Evolutionary conservation across 2,113 vertebrate genomes (phyloP).

Genomic region (Micromys minutus): DNA sequence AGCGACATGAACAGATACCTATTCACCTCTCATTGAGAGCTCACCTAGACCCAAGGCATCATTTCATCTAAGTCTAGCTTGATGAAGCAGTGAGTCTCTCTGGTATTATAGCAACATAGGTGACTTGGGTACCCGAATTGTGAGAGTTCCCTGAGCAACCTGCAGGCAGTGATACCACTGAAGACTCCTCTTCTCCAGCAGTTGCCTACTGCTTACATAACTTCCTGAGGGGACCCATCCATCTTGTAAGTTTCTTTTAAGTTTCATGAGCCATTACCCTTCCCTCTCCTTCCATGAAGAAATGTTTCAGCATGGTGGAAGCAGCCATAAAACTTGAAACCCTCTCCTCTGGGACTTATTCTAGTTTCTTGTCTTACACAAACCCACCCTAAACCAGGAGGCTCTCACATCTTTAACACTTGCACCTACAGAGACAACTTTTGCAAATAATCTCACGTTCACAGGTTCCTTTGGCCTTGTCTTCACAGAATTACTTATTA

Average conservation of each 20-base stretch:
- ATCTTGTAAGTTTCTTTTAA: background rate
- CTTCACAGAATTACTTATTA: background rate
- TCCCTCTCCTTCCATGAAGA: background rate
- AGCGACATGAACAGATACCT: background rate
- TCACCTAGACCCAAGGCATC: too few relatives aligned
- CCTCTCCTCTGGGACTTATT: background rate
- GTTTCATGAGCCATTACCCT: background rate
- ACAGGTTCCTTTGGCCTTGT: background rate
- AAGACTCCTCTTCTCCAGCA: background rate
- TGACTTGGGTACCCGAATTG: background rate
- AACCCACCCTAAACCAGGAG: background rate
- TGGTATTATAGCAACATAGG: background rate
- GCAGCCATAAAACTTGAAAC: background rate
- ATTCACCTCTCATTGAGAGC: background rate
- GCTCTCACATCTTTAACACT: background rate
- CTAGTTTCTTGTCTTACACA: background rate
- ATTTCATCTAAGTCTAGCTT: background rate
- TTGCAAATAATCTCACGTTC: background rate
- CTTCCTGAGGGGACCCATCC: background rate
- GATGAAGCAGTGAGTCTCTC: background rate
- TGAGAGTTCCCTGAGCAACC: background rate
- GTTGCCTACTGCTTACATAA: background rate
- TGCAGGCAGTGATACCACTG: background rate
- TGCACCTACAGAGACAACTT: background rate
- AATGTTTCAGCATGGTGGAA: background rate